Evolutionary conservation across 1,140 invertebrate genomes (phyloP).

Genomic region (Theocolax elegans): DNA sequence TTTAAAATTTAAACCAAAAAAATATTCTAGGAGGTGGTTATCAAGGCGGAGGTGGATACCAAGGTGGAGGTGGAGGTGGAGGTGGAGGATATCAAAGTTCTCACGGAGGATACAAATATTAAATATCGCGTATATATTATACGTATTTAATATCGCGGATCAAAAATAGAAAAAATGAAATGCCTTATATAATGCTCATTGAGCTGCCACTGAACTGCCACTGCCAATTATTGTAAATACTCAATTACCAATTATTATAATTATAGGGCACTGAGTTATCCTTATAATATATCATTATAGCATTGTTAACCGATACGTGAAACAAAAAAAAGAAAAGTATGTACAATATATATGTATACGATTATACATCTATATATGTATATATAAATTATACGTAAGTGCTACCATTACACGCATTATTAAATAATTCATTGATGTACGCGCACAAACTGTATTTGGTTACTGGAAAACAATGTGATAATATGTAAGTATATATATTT

Average conservation of each 20-base stretch:
- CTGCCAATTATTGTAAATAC: constrained; percentile 36
- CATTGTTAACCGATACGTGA: not conserved
- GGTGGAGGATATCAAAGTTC: constrained; percentile 22
- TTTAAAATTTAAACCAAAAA: not conserved
- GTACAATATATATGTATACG: too few relatives aligned
- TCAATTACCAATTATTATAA: constrained; percentile 26
- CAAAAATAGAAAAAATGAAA: not conserved
- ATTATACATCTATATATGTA: too few relatives aligned
- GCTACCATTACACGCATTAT: constrained; percentile 1
- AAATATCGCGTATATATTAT: not conserved
- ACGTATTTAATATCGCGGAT: too few relatives aligned
- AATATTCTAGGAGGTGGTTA: constrained; percentile 14
- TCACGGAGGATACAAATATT: constrained; percentile 41
- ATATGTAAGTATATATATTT: constrained; percentile 36
- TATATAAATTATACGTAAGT: too few relatives aligned
- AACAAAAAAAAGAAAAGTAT: not conserved
- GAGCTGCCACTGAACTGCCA: constrained; percentile 37
- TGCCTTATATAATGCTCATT: not conserved
- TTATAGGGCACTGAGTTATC: constrained; percentile 29
- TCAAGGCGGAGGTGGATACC: constrained; percentile 19
- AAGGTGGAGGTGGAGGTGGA: constrained; percentile 30
- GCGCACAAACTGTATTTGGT: constrained; percentile 19
- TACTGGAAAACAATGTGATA: constrained; percentile 38
- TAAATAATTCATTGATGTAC: not conserved
- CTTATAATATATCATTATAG: not conserved